Evolutionary conservation across 2,797 vertebrate species (phyloP).

Genomic region (Takifugu ocellatus): DNA sequence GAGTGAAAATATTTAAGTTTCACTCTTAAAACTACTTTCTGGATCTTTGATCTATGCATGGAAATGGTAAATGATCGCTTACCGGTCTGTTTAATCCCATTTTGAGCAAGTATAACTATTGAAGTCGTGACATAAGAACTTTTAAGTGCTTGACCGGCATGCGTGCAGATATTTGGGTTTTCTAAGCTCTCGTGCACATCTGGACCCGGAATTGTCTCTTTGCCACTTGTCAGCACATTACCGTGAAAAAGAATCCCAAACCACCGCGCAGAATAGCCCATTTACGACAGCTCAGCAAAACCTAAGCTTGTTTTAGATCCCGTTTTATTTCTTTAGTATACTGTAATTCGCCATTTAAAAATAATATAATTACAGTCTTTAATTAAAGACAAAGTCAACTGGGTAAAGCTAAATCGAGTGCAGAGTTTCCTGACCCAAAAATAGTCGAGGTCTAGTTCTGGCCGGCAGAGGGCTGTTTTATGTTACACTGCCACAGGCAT

Average conservation of each 20-base stretch:
- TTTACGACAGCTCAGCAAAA: constrained; percentile 50
- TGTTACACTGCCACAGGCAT: constrained; percentile 59
- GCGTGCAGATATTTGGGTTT: neutral
- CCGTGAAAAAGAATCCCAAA: neutral
- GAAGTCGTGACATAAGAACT: no score
- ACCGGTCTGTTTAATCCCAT: neutral
- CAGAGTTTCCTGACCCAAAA: constrained; percentile 59
- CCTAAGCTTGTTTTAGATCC: constrained; percentile 19
- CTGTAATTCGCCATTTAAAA: constrained; percentile 66
- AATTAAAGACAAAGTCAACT: constrained; percentile 60
- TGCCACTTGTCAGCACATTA: constrained; percentile 18
- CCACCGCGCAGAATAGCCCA: constrained; percentile 40
- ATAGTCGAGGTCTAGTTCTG: constrained; percentile 58
- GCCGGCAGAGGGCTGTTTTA: constrained; percentile 68
- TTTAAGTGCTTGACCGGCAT: neutral
- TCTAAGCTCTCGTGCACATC: neutral
- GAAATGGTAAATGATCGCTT: no score
- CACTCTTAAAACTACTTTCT: no score
- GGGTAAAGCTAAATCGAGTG: constrained; percentile 53
- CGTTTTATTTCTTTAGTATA: constrained; percentile 43
- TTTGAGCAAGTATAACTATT: neutral
- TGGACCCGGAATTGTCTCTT: constrained; percentile 1
- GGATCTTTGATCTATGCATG: no score
- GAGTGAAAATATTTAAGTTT: no score
- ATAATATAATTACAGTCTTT: constrained; percentile 58